phyloP scores from a whole-genome alignment of 2,113 vertebrate species.

The Gadus chalcogrammus region DNA sequence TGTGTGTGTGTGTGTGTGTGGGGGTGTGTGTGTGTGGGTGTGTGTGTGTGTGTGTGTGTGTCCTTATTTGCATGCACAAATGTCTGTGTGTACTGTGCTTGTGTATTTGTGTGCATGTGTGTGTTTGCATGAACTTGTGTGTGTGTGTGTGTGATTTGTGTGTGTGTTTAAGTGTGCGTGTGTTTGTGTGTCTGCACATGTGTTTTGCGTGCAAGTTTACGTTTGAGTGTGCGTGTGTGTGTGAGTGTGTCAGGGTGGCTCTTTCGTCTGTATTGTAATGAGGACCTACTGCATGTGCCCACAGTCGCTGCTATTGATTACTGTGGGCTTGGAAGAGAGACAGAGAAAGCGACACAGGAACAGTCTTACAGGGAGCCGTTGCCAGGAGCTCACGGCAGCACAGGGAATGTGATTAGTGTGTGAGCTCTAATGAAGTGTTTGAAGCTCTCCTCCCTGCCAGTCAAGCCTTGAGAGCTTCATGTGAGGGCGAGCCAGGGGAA shows the following conservation, averaged over 20 bases:
- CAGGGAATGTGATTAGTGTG: conserved; percentile 66
- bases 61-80: neutral
- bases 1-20: neutral
- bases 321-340: conserved; percentile 47
- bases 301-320: conserved; percentile 46
- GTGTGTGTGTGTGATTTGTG: neutral
- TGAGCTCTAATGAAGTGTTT: conserved; percentile 70
- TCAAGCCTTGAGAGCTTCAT: conserved; percentile 33
- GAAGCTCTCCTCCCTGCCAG: conserved; percentile 55
- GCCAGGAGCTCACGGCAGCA: conserved; percentile 46
- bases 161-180: neutral
- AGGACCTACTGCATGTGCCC: conserved; percentile 51
- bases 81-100: neutral
- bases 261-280: conserved; percentile 42
- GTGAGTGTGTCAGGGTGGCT: conserved; percentile 27
- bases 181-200: neutral
- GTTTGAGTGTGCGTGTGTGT: conserved; percentile 1
- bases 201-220: neutral
- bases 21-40: neutral
- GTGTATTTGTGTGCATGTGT: neutral
- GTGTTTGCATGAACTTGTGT: no score
- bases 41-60: neutral
- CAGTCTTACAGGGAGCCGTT: conserved; percentile 58
- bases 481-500: neutral
- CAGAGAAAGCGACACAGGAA: conserved; percentile 47